A percentile compares a stretch with the other conserved stretches of the same genome.
These are phyloP conservation scores for Resseliella maxima DNA, from an alignment of 2,888 invertebrate genomes.

Conservation along the genomic window DNA sequence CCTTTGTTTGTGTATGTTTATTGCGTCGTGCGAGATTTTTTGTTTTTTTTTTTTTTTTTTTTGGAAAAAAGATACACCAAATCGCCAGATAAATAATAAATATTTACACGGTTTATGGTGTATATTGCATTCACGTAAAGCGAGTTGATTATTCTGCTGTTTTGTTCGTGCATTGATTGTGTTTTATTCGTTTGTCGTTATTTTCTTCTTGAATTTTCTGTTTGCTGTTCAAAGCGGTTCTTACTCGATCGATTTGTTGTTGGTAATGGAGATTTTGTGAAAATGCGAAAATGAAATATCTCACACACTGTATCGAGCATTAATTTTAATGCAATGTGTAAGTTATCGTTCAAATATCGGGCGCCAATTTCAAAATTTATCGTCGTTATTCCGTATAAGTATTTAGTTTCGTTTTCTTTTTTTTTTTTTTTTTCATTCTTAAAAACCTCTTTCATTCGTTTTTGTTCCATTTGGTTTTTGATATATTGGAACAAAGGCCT, in stretches of 20 bases:
- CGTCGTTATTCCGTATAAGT: neutral
- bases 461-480: neutral
- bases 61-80: constrained; percentile 33
- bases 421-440: too few relatives aligned
- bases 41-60: too few relatives aligned
- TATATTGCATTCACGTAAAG: neutral
- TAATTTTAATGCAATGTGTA: constrained; percentile 49
- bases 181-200: neutral
- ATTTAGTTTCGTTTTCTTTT: neutral
- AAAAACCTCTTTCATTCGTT: neutral
- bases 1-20: constrained; percentile 31
- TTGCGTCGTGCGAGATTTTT: constrained; percentile 46
- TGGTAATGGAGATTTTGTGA: neutral
- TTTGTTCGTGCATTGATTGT: neutral
- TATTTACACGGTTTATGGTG: constrained; percentile 37
- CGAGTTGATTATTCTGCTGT: neutral
- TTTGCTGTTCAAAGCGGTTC: neutral
- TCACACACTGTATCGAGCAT: neutral
- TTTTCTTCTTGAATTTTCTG: neutral
- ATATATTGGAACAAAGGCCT: neutral
- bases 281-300: constrained; percentile 42
- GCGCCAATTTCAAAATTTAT: constrained; percentile 52
- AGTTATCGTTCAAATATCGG: constrained; percentile 53
- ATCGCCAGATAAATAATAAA: constrained; percentile 47
- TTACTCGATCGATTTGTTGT: neutral